Conservation (phyloP, 1,140 invertebrate genomes). For the Zaprionus vittiger region DNA sequence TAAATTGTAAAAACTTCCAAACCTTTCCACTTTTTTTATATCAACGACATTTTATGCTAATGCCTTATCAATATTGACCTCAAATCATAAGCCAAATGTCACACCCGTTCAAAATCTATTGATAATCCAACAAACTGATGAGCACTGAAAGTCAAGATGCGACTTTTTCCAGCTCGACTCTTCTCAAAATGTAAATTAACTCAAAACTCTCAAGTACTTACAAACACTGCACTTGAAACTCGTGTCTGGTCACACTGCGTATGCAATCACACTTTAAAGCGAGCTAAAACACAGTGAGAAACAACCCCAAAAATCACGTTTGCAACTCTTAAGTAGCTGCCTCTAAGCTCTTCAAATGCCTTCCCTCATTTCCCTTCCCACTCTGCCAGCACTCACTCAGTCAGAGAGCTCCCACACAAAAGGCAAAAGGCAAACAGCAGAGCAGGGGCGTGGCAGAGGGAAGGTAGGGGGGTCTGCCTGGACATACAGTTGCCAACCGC, state of each 20-base stretch:
- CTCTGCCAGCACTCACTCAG: neutral
- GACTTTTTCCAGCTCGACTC: neutral
- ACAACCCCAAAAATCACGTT: conserved; percentile 18
- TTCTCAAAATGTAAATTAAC: neutral
- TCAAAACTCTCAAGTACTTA: neutral
- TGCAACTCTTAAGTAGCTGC: conserved; percentile 46
- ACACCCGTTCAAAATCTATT: no score
- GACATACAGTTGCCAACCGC: conserved; percentile 32
- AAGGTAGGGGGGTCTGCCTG: neutral
- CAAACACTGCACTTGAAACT: neutral
- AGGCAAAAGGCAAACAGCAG: conserved; percentile 27
- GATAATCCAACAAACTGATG: no score
- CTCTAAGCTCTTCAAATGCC: conserved; percentile 45
- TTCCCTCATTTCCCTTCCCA: neutral
- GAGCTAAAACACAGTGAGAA: conserved; percentile 2
- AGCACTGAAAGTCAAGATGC: no score
- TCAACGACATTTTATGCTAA: no score
- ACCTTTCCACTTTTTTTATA: no score
- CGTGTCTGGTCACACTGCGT: conserved; percentile 7
- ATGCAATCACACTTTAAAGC: conserved; percentile 29
- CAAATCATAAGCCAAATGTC: no score
- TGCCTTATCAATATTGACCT: no score
- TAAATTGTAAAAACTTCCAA: no score
- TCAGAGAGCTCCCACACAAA: conserved; percentile 21
- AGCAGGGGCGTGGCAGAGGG: conserved; percentile 2